Conservation (phyloP, 2,797 vertebrate species). For the Anguilla obscura region DNA sequence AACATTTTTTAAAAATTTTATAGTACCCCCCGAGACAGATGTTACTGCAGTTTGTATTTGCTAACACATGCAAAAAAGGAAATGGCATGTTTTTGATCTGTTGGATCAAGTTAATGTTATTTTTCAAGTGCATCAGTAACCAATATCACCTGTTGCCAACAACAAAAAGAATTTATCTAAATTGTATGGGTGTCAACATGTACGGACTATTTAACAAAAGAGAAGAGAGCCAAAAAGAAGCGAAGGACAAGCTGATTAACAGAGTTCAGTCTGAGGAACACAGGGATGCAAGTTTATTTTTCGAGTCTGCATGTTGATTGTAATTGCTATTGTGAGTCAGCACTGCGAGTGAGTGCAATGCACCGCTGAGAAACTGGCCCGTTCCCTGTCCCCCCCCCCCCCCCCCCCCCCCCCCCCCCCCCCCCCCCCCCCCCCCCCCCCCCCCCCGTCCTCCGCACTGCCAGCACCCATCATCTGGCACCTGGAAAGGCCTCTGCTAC, state of each 20-base stretch:
- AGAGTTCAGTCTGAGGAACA: background rate
- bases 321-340: constrained; percentile 28
- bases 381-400: background rate
- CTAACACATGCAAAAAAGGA: background rate
- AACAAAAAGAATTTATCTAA: background rate
- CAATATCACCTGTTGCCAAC: background rate
- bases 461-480: constrained; percentile 10
- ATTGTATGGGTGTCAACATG: background rate
- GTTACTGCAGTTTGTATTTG: background rate
- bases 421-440: constrained; percentile 25
- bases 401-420: background rate
- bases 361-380: background rate
- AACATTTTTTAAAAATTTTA: background rate
- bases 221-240: background rate
- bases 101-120: background rate
- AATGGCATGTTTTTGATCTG: background rate
- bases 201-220: background rate
- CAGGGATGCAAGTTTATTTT: background rate
- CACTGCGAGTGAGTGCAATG: background rate
- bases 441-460: constrained; percentile 24
- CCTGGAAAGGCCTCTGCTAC: background rate
- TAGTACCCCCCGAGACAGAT: background rate
- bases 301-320: constrained; percentile 5
- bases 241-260: background rate
- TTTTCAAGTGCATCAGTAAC: background rate